Evolutionary conservation across 2,888 invertebrate species (phyloP), one percentile per base, ranked within the genome.

Genomic region (Sinelater perroti): DNA sequence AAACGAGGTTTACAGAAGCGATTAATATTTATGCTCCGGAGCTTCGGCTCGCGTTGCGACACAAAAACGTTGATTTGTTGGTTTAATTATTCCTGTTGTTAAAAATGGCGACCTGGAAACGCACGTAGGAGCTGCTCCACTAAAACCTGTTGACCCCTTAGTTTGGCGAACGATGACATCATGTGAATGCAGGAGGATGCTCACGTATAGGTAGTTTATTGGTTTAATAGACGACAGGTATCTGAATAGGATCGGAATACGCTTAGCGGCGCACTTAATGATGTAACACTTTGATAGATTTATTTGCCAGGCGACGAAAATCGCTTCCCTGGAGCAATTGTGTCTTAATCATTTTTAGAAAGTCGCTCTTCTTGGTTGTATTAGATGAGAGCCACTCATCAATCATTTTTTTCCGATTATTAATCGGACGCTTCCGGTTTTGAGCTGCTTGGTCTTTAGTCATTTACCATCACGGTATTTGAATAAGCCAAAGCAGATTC

Each of bases 331-430:
- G 11, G 16, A 28, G 44, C 17, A 30, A 44, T 44, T 20, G 30
- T 30, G 30, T 5, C 5, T 31, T 10, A 44, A 44, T 44, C 44
- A 44, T 53, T 52, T 53, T 53, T 53, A 53, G 53, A 53, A 53
- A 53, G 53, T 53, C 28, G 45, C 20, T 45, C 36, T 35, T 45
- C 53, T 20, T 28, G 45, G 44, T 21, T 52, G n/a, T n/a, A n/a
- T n/a, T n/a, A n/a, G 17, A 44, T 44, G 40, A 33, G 20, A 31
- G 31, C 21, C 24, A 26, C 30, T 42, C 16, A 42, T 21, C 28
- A 28, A 52, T 52, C 44, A 52, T 52, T 45, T 44, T 35, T 44
- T 28, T 26, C 18, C 20, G 36, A 35, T 45, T 35, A 28, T 35
- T 33, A 31, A 44, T 52, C 35, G 44, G 44, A 20, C 24, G 17